Conservation (phyloP, 1,140 invertebrate species). For the Habropoda laboriosa region DNA sequence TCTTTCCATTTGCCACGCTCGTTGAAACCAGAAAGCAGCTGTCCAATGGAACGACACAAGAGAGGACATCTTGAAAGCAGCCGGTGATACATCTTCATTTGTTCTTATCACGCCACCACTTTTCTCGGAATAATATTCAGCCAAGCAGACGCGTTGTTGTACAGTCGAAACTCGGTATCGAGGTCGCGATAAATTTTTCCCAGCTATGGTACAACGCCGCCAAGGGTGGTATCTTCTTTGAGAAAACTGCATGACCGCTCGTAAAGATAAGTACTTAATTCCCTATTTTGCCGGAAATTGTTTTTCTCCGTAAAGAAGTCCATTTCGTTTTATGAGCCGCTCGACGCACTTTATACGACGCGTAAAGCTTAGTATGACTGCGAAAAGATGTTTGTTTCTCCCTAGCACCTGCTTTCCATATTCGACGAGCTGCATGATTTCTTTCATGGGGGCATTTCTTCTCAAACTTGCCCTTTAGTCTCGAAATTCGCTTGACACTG, state of each 20-base stretch:
- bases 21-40: constrained; percentile 21
- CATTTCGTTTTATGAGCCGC: constrained; percentile 55
- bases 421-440: not conserved
- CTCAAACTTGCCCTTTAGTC: not conserved
- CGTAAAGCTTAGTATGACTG: constrained; percentile 17
- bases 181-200: constrained; percentile 60
- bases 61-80: constrained; percentile 1
- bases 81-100: constrained; percentile 5
- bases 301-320: constrained; percentile 51
- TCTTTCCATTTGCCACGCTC: not conserved
- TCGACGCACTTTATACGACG: constrained; percentile 16
- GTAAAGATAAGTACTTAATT: constrained; percentile 68
- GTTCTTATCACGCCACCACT: constrained; percentile 29
- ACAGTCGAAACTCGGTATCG: constrained; percentile 50
- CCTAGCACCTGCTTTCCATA: not conserved
- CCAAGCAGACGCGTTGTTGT: constrained; percentile 43
- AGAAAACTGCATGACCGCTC: constrained; percentile 58
- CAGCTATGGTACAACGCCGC: not conserved
- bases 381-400: not conserved
- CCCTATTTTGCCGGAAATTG: constrained; percentile 64
- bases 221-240: constrained; percentile 56
- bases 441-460: not conserved
- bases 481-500: not conserved
- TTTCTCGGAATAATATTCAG: constrained; percentile 41
- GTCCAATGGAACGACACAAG: constrained; percentile 4